phyloP scores from a whole-genome alignment of 2,888 invertebrate species.

The Agrenia bidenticulata region DNA sequence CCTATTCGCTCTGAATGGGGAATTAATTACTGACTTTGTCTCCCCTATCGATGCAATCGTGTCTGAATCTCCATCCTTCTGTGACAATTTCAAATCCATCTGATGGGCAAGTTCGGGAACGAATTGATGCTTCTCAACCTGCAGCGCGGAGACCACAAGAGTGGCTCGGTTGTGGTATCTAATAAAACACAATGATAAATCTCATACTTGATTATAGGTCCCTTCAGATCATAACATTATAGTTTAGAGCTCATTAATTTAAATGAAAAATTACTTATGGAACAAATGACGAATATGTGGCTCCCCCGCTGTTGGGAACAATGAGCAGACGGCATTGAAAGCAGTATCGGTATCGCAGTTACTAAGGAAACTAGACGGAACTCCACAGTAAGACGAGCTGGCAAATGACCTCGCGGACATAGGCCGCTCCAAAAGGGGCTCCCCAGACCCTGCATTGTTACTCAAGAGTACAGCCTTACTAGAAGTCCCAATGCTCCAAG shows the following conservation, averaged over 20 bases:
- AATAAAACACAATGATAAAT: background rate
- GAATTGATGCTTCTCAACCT: slow-evolving; percentile 88
- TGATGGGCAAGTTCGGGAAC: slow-evolving; percentile 61
- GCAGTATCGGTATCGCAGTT: slow-evolving; percentile 52
- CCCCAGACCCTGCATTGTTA: slow-evolving; percentile 31
- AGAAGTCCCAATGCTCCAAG: background rate
- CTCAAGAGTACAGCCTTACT: slow-evolving; percentile 5
- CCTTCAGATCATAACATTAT: background rate
- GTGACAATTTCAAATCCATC: slow-evolving; percentile 43
- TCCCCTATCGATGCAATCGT: slow-evolving; percentile 51
- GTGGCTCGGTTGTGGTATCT: slow-evolving; percentile 92
- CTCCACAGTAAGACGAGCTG: slow-evolving; percentile 46
- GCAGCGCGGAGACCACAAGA: slow-evolving; percentile 86
- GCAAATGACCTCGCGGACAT: slow-evolving; percentile 47
- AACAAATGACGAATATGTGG: slow-evolving; percentile 81
- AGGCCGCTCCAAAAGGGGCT: slow-evolving; percentile 43
- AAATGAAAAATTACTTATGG: slow-evolving; percentile 68
- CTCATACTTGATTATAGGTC: slow-evolving; percentile 12
- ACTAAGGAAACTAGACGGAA: slow-evolving; percentile 48
- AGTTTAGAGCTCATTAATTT: background rate
- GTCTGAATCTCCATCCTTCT: slow-evolving; percentile 49
- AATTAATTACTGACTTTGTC: slow-evolving; percentile 49
- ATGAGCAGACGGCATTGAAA: slow-evolving; percentile 57
- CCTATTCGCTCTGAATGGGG: slow-evolving; percentile 52
- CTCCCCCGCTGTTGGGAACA: slow-evolving; percentile 89